A percentile compares a stretch with the other conserved stretches of the same genome.
These are phyloP conservation scores for Sceliomorpha sp. DNA, from an alignment of 2,888 invertebrate species.

Conservation along the genomic window DNA sequence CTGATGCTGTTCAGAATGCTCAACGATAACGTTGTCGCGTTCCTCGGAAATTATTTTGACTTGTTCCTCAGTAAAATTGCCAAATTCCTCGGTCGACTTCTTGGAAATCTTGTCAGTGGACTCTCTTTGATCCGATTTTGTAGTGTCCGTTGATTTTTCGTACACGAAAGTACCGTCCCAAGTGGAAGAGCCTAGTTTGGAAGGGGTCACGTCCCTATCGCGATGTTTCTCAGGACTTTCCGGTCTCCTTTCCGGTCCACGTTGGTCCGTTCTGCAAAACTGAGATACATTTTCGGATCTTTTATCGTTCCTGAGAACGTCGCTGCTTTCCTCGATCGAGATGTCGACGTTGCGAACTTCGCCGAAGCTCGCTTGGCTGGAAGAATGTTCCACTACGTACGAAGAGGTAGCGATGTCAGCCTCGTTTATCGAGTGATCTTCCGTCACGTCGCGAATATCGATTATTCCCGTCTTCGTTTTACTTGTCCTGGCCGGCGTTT, in stretches of 20 bases:
- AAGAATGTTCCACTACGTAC: slow-evolving; percentile 72
- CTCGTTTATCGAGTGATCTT: slow-evolving; percentile 73
- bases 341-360: slow-evolving; percentile 63
- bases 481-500: slow-evolving; percentile 28
- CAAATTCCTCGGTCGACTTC: background rate
- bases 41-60: slow-evolving; percentile 39
- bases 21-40: slow-evolving; percentile 55
- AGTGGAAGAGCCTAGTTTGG: slow-evolving; percentile 68
- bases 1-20: slow-evolving; percentile 60
- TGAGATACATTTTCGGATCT: too few relatives aligned
- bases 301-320: too few relatives aligned
- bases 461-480: slow-evolving; percentile 56
- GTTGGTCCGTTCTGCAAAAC: too few relatives aligned
- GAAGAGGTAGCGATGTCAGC: slow-evolving; percentile 68
- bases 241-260: slow-evolving; percentile 27
- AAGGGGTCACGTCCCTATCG: slow-evolving; percentile 58
- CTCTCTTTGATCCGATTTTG: slow-evolving; percentile 45
- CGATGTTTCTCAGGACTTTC: slow-evolving; percentile 60
- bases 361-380: slow-evolving; percentile 68
- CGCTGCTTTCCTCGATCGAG: slow-evolving; percentile 58
- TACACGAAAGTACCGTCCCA: slow-evolving; percentile 72
- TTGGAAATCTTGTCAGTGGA: slow-evolving; percentile 2
- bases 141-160: slow-evolving; percentile 47
- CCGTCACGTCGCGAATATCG: slow-evolving; percentile 69
- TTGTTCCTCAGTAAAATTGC: slow-evolving; percentile 43